These are phyloP conservation scores for Anas capensis DNA, from an alignment of 2,797 vertebrate genomes.

Conservation along the genomic window DNA sequence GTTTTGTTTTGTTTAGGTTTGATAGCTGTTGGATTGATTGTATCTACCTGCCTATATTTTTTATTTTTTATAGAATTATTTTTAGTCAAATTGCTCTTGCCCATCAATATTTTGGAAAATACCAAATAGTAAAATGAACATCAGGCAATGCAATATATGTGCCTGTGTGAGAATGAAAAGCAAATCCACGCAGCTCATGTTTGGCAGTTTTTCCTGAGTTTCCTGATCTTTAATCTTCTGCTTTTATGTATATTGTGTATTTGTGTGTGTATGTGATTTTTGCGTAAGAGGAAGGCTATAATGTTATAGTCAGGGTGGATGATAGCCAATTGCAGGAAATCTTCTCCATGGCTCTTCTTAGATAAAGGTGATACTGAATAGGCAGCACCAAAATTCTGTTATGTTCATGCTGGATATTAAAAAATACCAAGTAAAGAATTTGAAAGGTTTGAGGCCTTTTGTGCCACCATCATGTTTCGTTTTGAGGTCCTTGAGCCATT, in stretches of 20 bases:
- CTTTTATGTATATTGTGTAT: not conserved
- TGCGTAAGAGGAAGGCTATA: not conserved
- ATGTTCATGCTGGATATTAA: not conserved
- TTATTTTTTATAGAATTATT: conserved; percentile 35
- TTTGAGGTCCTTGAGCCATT: conserved; percentile 27
- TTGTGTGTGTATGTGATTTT: not conserved
- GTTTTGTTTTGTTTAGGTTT: conserved; percentile 77
- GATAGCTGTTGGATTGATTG: conserved; percentile 73
- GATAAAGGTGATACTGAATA: conserved; percentile 51
- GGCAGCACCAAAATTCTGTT: conserved; percentile 42
- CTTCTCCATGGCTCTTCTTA: conserved; percentile 2
- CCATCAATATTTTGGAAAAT: conserved; percentile 58
- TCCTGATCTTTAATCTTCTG: conserved; percentile 9
- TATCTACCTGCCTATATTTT: conserved; percentile 67
- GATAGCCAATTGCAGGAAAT: not conserved
- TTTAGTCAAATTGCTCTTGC: conserved; percentile 52
- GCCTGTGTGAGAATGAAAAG: not conserved
- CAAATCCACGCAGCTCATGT: not conserved
- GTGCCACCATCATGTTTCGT: not conserved
- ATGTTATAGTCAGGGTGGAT: not conserved
- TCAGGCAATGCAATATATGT: not conserved
- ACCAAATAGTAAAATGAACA: not conserved
- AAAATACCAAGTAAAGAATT: conserved; percentile 39
- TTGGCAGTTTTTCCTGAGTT: conserved; percentile 27
- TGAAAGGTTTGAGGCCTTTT: conserved; percentile 27